phyloP scores from a whole-genome alignment of 2,888 invertebrate genomes.

The Pycnomerus fuliginosus region DNA sequence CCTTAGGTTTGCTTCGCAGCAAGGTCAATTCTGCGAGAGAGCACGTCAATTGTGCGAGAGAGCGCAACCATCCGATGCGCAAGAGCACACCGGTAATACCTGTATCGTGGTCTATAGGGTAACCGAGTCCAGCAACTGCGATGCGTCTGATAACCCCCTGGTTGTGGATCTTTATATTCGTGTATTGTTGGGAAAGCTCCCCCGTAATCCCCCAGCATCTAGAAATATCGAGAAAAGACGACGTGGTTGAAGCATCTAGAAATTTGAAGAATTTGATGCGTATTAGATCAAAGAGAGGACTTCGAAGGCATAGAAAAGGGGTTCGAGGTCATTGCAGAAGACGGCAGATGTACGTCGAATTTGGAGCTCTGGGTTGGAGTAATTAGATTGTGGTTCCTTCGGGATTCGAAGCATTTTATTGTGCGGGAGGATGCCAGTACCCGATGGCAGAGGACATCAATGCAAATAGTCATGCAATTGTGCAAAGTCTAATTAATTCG shows the following conservation, averaged over 20 bases:
- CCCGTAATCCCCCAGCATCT: too few species aligned
- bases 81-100: too few species aligned
- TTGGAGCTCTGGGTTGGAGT: slow-evolving; percentile 95
- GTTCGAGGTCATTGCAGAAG: slow-evolving; percentile 74
- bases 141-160: slow-evolving; percentile 13
- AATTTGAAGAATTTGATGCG: slow-evolving; percentile 53
- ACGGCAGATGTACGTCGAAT: slow-evolving; percentile 91
- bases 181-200: slow-evolving; percentile 35
- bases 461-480: too few species aligned
- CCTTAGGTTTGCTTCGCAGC: too few species aligned
- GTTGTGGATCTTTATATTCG: too few species aligned
- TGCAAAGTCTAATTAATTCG: too few species aligned
- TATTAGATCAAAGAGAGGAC: slow-evolving; percentile 66
- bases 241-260: slow-evolving; percentile 60
- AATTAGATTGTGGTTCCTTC: slow-evolving; percentile 98
- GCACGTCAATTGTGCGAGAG: too few species aligned
- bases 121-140: slow-evolving; percentile 47
- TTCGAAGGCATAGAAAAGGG: slow-evolving; percentile 42
- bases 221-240: slow-evolving; percentile 80
- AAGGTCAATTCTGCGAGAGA: too few species aligned
- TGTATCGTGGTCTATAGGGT: too few species aligned
- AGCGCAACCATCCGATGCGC: too few species aligned
- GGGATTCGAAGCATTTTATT: slow-evolving; percentile 95
- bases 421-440: too few species aligned
- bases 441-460: too few species aligned